Base-by-base conservation (phyloP, 2,888 invertebrate genomes). In the Stenurella melanura region DNA sequence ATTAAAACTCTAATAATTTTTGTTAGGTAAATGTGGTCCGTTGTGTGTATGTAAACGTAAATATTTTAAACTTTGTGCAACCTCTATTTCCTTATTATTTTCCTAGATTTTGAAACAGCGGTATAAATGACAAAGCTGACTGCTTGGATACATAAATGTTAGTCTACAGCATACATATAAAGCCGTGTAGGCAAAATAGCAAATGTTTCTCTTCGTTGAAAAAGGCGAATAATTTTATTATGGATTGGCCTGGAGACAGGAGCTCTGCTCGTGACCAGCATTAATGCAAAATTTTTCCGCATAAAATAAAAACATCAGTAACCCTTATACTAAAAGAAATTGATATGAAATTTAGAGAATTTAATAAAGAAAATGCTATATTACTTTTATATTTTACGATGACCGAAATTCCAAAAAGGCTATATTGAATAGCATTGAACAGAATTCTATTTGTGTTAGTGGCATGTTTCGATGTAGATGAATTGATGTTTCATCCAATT, bases 161-260 rank as follows among this genome's bases (percentile, higher is more conserved):
- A n/a, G 15, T 50, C 50, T 50, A 50, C 15, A 50, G 50, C 12
- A 54, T 68, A 50, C 30, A 54, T 68, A 56, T 30, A 67, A 19
- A 57, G 54, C 21, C 26, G 30, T 56, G 54, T 57, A 56, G 57
- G 68, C 68, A 26, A 60, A 60, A 60, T 30, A 60, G 21, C 21
- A 34, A 56, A 68, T 68, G 57, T 57, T 56, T 56, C 54, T 54
- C n/a, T 54, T 60, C 50, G 68, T 60, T 60, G 54, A 63, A 72
- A 63, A 72, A 61, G 58, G 63, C 72, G 60, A 61, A 72, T 72
- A 72, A 72, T 72, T 72, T 72, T 72, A 72, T 72, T 38, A 72
- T 72, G 63, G 60, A 60, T 61, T 72, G 72, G 72, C 26, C 63
- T 56, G 60, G 63, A 72, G 72, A 72, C 72, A 61, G 63, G 42